Percentiles rank a stretch among this genome's conserved stretches.
Evolutionary conservation across 2,113 vertebrate species (phyloP).

Genomic region (Callopanchax toddi): DNA sequence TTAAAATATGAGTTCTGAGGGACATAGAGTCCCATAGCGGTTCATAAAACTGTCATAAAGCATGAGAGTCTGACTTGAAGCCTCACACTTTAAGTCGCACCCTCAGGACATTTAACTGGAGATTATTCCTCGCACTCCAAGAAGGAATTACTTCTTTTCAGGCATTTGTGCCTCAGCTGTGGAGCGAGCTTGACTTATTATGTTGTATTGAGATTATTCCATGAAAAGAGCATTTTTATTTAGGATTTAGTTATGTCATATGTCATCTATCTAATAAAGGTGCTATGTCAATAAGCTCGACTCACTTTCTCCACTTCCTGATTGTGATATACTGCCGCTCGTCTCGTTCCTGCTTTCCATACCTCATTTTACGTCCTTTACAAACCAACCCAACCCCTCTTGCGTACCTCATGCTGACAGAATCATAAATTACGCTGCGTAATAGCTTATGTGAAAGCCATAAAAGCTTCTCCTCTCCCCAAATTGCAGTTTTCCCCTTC

Average conservation of each 20-base stretch:
- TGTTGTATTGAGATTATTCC: neutral
- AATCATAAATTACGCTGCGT: constrained; percentile 49
- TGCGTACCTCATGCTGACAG: constrained; percentile 19
- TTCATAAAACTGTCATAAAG: neutral
- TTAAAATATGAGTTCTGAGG: neutral
- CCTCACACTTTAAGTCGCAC: too few relatives aligned
- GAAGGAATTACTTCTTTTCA: too few relatives aligned
- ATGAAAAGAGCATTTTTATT: neutral
- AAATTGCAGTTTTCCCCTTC: constrained; percentile 53
- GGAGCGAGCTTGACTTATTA: neutral
- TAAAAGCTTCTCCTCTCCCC: constrained; percentile 39
- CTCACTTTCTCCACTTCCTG: constrained; percentile 1
- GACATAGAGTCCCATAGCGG: too few relatives aligned
- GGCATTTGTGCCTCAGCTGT: too few relatives aligned
- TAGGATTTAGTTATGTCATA: neutral
- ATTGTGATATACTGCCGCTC: constrained; percentile 18
- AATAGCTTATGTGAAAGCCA: constrained; percentile 31
- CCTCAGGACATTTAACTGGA: too few relatives aligned
- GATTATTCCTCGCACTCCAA: too few relatives aligned
- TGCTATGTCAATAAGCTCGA: too few relatives aligned
- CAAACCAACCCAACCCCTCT: constrained; percentile 18
- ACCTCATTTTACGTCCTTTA: constrained; percentile 24
- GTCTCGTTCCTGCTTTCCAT: constrained; percentile 16
- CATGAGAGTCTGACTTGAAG: neutral
- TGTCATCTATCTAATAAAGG: too few relatives aligned